Evolutionary conservation across 2,888 invertebrate species (phyloP).

Genomic region (Reticulitermes lucifugus): DNA sequence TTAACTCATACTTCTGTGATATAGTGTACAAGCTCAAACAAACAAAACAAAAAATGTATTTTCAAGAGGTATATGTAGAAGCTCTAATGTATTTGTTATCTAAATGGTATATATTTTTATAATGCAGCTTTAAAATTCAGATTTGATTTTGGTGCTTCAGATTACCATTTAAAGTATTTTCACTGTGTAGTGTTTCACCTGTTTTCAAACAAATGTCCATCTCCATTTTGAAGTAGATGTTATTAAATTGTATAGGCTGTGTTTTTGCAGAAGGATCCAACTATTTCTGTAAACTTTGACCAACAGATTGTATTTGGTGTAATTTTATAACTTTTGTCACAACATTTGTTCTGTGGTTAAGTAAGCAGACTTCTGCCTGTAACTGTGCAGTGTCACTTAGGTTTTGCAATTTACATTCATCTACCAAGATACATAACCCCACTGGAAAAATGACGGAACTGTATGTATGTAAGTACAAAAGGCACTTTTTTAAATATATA

Average conservation of each 20-base stretch:
- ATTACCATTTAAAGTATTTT: slow-evolving; percentile 26
- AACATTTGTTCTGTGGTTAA: too few relatives aligned
- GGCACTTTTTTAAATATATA: too few relatives aligned
- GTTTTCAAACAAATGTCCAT: neutral
- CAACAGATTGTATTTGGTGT: too few relatives aligned
- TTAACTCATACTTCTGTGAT: slow-evolving; percentile 9
- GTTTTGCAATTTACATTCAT: too few relatives aligned
- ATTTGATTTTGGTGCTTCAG: slow-evolving; percentile 8
- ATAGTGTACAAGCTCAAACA: slow-evolving; percentile 22
- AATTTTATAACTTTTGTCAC: too few relatives aligned
- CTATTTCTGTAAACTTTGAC: neutral
- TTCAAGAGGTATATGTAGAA: slow-evolving; percentile 16
- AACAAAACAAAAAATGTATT: neutral
- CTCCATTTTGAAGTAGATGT: neutral
- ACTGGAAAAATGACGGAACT: too few relatives aligned
- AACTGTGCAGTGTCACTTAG: too few relatives aligned
- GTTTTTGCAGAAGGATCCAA: neutral
- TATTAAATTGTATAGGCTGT: neutral
- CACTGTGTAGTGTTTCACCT: slow-evolving; percentile 10
- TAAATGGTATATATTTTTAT: slow-evolving; percentile 32
- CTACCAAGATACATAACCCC: too few relatives aligned
- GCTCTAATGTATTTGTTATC: slow-evolving; percentile 18
- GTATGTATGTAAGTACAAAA: too few relatives aligned
- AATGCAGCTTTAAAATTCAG: slow-evolving; percentile 25
- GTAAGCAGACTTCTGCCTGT: too few relatives aligned